Percentiles rank a stretch among this genome's conserved stretches.
These are phyloP conservation scores for Oscheius sp. DNA, from an alignment of 2,888 invertebrate species.

Conservation along the genomic window DNA sequence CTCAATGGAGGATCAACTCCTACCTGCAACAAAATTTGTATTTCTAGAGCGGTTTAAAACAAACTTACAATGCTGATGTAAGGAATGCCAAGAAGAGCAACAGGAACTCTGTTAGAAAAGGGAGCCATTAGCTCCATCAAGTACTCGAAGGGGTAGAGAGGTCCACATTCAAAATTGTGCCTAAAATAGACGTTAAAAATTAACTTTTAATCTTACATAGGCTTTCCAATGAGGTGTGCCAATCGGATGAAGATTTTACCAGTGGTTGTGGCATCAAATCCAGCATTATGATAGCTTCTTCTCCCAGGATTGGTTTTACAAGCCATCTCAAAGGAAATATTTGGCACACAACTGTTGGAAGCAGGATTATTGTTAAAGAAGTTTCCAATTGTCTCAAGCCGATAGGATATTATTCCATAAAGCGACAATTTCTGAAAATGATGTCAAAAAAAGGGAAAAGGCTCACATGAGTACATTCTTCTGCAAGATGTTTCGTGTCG, in stretches of 20 bases:
- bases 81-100: slow-evolving; percentile 24
- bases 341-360: slow-evolving; percentile 1
- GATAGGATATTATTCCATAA: slow-evolving; percentile 14
- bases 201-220: slow-evolving; percentile 5
- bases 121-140: neutral
- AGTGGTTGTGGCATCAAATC: slow-evolving; percentile 37
- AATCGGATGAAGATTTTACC: slow-evolving; percentile 33
- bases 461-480: slow-evolving; percentile 27
- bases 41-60: neutral
- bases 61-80: slow-evolving; percentile 11
- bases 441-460: neutral
- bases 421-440: slow-evolving; percentile 21
- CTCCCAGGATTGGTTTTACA: neutral
- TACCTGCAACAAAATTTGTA: neutral
- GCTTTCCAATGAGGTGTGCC: slow-evolving; percentile 17
- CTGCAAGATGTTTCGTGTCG: slow-evolving; percentile 40
- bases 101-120: slow-evolving; percentile 5
- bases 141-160: neutral
- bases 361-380: slow-evolving; percentile 11
- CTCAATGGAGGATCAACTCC: slow-evolving; percentile 22
- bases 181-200: neutral
- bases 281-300: slow-evolving; percentile 38
- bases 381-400: slow-evolving; percentile 9
- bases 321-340: neutral
- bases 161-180: neutral